These are phyloP conservation scores for Alouatta palliata DNA, from an alignment of 2,113 vertebrate species.

Conservation along the genomic window DNA sequence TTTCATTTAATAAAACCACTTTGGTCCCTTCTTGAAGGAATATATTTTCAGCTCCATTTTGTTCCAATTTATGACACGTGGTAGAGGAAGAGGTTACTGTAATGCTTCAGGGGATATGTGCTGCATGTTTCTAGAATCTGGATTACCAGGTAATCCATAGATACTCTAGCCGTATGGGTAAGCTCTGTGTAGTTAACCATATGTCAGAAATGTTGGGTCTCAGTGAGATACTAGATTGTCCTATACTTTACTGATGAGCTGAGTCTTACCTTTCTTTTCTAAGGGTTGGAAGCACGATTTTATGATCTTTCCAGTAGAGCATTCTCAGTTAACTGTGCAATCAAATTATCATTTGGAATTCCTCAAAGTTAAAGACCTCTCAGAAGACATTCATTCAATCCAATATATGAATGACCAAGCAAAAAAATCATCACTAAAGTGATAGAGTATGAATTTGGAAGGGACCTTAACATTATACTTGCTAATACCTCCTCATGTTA, in stretches of 20 bases:
- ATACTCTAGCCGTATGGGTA: neutral
- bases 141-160: neutral
- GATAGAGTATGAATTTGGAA: conserved; percentile 17
- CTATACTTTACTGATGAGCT: neutral
- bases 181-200: neutral
- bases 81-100: neutral
- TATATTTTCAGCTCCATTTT: neutral
- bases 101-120: neutral
- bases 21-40: conserved; percentile 6
- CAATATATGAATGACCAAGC: neutral
- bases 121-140: neutral
- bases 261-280: conserved; percentile 28
- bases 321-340: neutral
- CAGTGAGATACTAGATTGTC: neutral
- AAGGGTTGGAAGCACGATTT: conserved; percentile 22
- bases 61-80: neutral
- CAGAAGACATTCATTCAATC: neutral
- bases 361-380: conserved; percentile 47
- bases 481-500: neutral
- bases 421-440: conserved; percentile 20
- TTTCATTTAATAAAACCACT: conserved; percentile 22
- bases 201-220: neutral
- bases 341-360: conserved; percentile 41
- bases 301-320: neutral
- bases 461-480: neutral